Conservation (phyloP, 2,888 invertebrate genomes). For the Erannis defoliaria region DNA sequence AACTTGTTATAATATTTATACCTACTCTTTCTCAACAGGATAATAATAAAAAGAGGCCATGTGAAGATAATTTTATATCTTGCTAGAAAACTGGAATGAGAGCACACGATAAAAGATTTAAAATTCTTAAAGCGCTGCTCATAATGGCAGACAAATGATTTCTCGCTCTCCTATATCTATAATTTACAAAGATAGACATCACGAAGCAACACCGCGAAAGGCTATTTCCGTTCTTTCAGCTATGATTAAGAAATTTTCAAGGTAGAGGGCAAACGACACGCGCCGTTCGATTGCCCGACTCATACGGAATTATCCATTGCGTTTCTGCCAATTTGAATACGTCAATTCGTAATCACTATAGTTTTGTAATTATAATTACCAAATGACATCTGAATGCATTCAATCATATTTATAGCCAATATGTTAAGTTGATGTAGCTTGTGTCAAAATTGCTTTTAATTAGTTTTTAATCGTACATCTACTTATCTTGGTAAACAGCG, state of each 20-base stretch:
- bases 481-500: neutral
- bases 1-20: conserved; percentile 28
- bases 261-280: conserved; percentile 51
- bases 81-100: conserved; percentile 16
- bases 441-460: neutral
- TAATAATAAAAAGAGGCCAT: conserved; percentile 17
- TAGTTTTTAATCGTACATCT: neutral
- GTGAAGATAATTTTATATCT: conserved; percentile 14
- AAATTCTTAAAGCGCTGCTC: neutral
- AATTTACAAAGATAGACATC: conserved; percentile 19
- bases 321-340: conserved; percentile 54
- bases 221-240: conserved; percentile 48
- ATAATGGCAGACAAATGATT: neutral
- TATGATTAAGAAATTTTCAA: conserved; percentile 55
- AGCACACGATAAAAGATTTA: conserved; percentile 3
- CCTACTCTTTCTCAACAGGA: conserved; percentile 28
- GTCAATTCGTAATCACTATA: conserved; percentile 29
- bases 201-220: neutral
- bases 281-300: conserved; percentile 57
- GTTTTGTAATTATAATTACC: conserved; percentile 27
- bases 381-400: conserved; percentile 16
- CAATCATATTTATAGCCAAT: conserved; percentile 8
- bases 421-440: neutral
- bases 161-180: neutral
- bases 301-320: conserved; percentile 62